Base-by-base conservation (phyloP, 2,888 invertebrate species). In the Macrophya annulata region DNA sequence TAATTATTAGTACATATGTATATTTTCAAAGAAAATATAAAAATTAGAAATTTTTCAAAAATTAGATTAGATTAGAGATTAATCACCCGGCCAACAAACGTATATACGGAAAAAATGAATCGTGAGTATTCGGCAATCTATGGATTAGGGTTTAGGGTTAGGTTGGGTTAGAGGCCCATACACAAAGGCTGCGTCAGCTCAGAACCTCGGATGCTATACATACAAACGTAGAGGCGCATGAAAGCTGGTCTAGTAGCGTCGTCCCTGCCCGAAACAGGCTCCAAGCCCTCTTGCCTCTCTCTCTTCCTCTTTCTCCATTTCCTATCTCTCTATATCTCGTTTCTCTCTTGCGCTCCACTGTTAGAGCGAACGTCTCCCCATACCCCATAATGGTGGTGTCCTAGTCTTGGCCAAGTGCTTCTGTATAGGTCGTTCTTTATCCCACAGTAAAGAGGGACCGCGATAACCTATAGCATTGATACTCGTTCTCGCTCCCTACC, bases 231-330 rank as follows among this genome's bases (percentile, higher is more conserved):
- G 59, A 81, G 25, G 81, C 81, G 68, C 83, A 83, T 48, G 83
- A 68, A 81, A 83, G 83, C 83, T 81, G 48, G 62, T 65, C 83
- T 48, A 83, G 68, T 83, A 68, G 83, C 83, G 12, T 83, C 83
- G 83, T 68, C 83, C 83, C 83, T 83, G 83, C 68, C 48, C 71
- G 83, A 83, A 83, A 71, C 83, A 81, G 81, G 81, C 81, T 81
- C 21, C 62, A 25, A 81, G 59, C 81, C 40, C 59, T 62, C 62
- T 48, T 10, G 31, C n/a, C 77, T n/a, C 59, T 45, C 43, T 62
- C 79, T 37, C 77, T 31, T 48, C 25, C 48, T 72, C 72, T 45
- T 45, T 25, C 76, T 48, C 76, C 8, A 55, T 55, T 55, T 55
- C n/a, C 55, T 8, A 55, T 55, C 55, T 55, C 55, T 55, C 55